These are phyloP conservation scores for Lamellibrachia columna DNA, from an alignment of 2,888 invertebrate genomes.

Conservation along the genomic window DNA sequence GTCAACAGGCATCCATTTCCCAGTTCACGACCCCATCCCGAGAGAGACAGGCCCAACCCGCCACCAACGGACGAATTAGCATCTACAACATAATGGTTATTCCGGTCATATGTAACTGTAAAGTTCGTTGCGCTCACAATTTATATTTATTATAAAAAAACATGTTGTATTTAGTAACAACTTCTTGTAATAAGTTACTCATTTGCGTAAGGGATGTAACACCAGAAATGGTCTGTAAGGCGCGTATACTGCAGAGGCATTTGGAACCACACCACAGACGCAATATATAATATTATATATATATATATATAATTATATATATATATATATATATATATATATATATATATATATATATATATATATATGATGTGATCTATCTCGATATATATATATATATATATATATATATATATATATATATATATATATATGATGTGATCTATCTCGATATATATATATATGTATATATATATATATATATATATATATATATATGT, in stretches of 20 bases:
- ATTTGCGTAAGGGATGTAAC: neutral
- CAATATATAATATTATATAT: neutral
- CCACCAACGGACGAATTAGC: neutral
- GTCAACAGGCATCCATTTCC: neutral
- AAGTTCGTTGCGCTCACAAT: neutral
- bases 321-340: no score
- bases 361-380: no score
- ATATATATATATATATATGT: no score
- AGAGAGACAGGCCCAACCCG: neutral
- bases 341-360: no score
- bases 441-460: no score
- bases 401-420: neutral
- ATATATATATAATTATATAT: no score
- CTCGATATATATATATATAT: slow-evolving; percentile 20
- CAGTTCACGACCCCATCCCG: neutral
- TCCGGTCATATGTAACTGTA: neutral
- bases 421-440: slow-evolving; percentile 23
- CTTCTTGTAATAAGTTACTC: neutral
- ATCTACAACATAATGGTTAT: neutral
- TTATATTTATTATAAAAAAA: neutral
- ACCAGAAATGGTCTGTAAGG: neutral
- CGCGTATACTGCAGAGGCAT: slow-evolving; percentile 5
- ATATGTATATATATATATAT: no score
- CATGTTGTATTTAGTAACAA: neutral
- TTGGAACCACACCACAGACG: neutral